Base-by-base conservation (phyloP, 2,888 invertebrate genomes). In the Metopia argyrocephala region DNA sequence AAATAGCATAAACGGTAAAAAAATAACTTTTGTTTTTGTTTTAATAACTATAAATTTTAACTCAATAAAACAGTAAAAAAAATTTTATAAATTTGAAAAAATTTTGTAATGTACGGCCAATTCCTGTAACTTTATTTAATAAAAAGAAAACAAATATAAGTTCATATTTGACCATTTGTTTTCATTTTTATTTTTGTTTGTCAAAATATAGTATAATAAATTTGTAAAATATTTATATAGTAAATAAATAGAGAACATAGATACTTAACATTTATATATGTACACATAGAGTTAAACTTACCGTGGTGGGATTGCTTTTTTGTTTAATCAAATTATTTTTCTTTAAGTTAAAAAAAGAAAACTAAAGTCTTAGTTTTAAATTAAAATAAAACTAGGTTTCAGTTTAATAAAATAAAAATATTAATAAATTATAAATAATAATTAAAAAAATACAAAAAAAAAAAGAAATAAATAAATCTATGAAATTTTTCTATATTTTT, bases 51-150 rank as follows among this genome's bases (percentile, higher is more conserved):
- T 38, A 38, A 38, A 38, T 38, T 38, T 38, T n/a, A 75, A 65
- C 66, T 70, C 61, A 68, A 61, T 64, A 64, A 56, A 56, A 76
- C 56, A 73, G 31, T 59, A 62, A 45, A 52, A 73, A 75, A 62
- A 54, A 23, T 61, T 25, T 61, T 27, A 23, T 50, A 54, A 61
- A 74, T 61, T 79, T 76, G 45, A 78, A 73, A 65, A 74, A 62
- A 45, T 45, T 76, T 76, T 31, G 25, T 18, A 82, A 86, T 87
- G 87, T 85, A 85, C 86, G 88, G 88, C 88, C 89, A 88, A 88
- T 88, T 88, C 86, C 88, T 87, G 88, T 87, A 81, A 81, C 87
- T 87, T 87, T 85, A 83, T 84, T 79, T 78, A 78, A 61, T 82
- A 57, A 79, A 82, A 83, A 54, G 56, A 52, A 69, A 31, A 61